Base-by-base conservation (phyloP, 2,113 vertebrate genomes). In the Dicentrarchus labrax region DNA sequence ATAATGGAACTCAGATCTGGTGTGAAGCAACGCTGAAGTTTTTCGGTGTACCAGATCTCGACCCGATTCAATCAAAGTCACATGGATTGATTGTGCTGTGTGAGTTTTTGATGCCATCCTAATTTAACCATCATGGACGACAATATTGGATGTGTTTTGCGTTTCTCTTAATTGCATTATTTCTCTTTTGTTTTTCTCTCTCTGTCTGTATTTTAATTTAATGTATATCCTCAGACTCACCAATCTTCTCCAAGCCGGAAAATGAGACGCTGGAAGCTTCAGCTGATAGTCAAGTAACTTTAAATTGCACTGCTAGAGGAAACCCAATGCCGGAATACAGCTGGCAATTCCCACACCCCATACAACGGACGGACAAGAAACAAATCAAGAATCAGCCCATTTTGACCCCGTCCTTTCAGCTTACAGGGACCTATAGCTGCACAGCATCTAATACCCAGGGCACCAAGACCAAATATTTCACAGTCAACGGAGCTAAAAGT, bases 1-100 rank as follows among this genome's bases (percentile, higher is more conserved):
- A 96, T 74, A 0, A 95, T 0, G 85, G 86, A 4, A 30, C 59
- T 53, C 70, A 4, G 21, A 24, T 96, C 86, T 86, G 80, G 16
- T 96, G 95, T 81, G 80, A 53, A 4, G 86, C 85, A 0, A 54
- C 81, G n/a, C 88, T 96, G 12, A 21, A 94, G 57, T 78, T 96
- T 30, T 12, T 0, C 0, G 0, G 3, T 0, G 75, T 51, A 8
- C 48, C 72, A 36, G 10, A 2, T 0, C 13, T 36, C 17, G 1
- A 0, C 6, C 0, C 2, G 3, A 39, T 13, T 1, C 60, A 3
- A 0, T 89, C 81, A 24, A 2, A 76, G 1, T 4, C 38, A 0
- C 9, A 38, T 2, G 5, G 19, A 5, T 0, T 93, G 22, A 68
- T 3, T 16, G 90, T 94, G 1, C 50, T 70, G 41, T 90, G 94